Conservation (phyloP, 2,797 vertebrate species). For the Phrynocephalus guinanensis region DNA sequence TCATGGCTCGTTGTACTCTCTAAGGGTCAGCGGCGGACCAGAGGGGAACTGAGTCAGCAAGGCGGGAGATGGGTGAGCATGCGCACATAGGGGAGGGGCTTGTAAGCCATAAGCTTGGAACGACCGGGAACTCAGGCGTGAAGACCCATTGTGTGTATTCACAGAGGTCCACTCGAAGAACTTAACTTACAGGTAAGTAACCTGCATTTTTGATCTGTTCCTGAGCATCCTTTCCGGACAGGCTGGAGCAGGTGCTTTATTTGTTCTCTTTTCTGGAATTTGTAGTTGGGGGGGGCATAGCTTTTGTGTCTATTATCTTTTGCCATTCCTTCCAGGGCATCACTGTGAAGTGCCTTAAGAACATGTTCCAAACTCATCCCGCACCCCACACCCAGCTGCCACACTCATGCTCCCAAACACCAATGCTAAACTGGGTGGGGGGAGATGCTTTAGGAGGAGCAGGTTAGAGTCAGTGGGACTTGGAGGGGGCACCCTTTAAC, state of each 20-base stretch:
- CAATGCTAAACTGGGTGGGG: neutral
- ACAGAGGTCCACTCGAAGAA: too few species aligned
- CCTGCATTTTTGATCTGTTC: accelerated
- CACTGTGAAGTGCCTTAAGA: neutral
- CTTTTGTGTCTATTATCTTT: neutral
- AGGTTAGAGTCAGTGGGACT: conserved; percentile 27
- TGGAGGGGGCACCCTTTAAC: neutral
- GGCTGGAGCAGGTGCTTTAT: accelerated
- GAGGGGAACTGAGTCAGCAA: too few species aligned
- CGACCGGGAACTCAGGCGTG: too few species aligned
- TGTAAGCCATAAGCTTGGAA: too few species aligned
- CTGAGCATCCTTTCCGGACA: neutral
- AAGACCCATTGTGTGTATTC: too few species aligned
- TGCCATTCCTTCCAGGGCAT: conserved; percentile 21
- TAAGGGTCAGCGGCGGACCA: too few species aligned
- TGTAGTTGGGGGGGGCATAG: neutral
- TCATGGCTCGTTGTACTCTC: too few species aligned
- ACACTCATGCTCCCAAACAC: neutral
- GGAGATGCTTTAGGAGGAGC: neutral
- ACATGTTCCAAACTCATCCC: neutral
- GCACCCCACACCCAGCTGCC: neutral
- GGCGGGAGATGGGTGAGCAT: too few species aligned
- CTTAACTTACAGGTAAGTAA: too few species aligned
- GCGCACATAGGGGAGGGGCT: too few species aligned
- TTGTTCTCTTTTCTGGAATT: conserved; percentile 31